A percentile compares a stretch with the other conserved stretches of the same genome.
phyloP scores from a whole-genome alignment of 2,113 vertebrate species.

The Vulpes lagopus region DNA sequence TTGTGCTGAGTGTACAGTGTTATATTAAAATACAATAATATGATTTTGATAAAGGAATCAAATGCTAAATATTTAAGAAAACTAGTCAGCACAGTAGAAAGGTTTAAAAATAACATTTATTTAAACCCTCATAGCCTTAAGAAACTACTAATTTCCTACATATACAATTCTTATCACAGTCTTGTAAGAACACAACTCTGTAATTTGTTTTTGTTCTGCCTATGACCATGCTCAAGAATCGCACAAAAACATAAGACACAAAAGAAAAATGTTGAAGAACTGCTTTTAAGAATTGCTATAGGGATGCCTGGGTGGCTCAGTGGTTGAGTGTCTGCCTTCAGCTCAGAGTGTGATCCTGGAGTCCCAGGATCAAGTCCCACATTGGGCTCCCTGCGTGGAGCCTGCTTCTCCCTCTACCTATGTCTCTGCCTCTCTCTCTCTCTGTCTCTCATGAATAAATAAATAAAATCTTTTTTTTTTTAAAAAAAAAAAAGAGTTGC shows the following conservation, averaged over 20 bases:
- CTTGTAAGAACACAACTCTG: background rate
- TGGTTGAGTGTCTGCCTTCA: background rate
- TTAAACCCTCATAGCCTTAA: background rate
- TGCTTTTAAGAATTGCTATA: background rate
- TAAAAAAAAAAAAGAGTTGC: background rate
- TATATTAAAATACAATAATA: constrained; percentile 4
- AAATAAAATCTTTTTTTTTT: background rate
- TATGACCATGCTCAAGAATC: background rate
- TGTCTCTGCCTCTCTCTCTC: background rate
- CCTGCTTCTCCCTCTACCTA: background rate
- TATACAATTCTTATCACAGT: background rate
- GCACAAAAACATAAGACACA: background rate
- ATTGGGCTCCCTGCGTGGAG: background rate
- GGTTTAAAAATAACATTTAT: background rate
- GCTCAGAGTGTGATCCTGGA: background rate
- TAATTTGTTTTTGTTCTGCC: background rate
- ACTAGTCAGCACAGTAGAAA: background rate
- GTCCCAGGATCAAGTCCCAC: background rate
- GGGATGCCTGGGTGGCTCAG: background rate
- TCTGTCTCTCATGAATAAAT: background rate
- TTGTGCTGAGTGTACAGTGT: background rate
- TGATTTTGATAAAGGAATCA: background rate
- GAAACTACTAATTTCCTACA: background rate
- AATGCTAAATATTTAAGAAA: background rate
- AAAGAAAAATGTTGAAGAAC: background rate